Evolutionary conservation across 1,140 invertebrate species (phyloP), one percentile per base, ranked within the genome.

Genomic region (Euglossa dilemma): DNA sequence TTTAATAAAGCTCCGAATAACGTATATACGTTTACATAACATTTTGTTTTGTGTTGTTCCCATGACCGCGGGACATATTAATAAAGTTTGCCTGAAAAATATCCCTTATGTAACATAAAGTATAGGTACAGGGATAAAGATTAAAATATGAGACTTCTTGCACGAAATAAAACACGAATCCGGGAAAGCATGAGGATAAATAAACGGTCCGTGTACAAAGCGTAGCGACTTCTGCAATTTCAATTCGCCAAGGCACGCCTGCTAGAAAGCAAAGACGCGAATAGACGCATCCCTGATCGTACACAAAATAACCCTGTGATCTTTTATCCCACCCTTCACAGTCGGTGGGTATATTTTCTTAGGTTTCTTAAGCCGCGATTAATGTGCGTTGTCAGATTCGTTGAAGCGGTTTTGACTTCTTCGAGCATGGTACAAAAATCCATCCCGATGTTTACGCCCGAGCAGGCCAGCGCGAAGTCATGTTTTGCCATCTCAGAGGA

Each of bases 401-500:
- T 83, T 23, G 47, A 64, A 43, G 56, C 67, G 66, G 45, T 86
- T 67, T 52, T 57, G 73, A 74, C 74, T 83, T 78, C 50, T 64
- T 52, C 25, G 20, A 50, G 28, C 36, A n/a, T 11, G 36, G 6
- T 11, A 56, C 14, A 63, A 76, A 87, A 83, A 86, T 83, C 43
- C 80, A 70, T 59, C 43, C 47, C 56, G 69, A 79, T 75, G 81
- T 86, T 87, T 72, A 85, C 69, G 47, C 73, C 71, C 56, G 61
- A 73, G 16, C 56, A n/a, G 50, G 16, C 52, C 50, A 50, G 18
- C 66, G 59, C 59, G 43, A 70, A 36, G 56, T 77, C 56, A 54
- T 67, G 57, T 86, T 86, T 87, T 64, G 74, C 67, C 71, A 45
- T 86, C 69, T 28, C 63, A 59, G 43, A 6, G 59, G 47, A 25